Percentiles rank a stretch among this genome's conserved stretches.
Conservation (phyloP, 2,888 invertebrate genomes). For the Plagiodera versicolora region DNA sequence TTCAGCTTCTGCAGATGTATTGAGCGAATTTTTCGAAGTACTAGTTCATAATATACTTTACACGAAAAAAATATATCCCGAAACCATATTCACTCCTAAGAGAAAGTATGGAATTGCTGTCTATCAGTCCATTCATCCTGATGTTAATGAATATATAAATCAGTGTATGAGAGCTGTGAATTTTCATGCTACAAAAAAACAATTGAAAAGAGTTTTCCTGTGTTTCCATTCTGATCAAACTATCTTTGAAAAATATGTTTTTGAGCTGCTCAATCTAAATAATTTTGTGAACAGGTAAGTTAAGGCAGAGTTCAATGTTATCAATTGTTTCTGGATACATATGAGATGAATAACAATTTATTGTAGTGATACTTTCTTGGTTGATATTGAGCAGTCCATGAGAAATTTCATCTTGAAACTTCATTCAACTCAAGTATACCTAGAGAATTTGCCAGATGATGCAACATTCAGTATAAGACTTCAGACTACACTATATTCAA, state of each 20-base stretch:
- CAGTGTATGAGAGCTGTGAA: constrained; percentile 58
- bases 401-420: constrained; percentile 64
- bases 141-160: constrained; percentile 65
- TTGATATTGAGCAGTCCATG: constrained; percentile 64
- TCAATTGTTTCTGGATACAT: too few relatives aligned
- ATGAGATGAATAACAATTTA: neutral
- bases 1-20: constrained; percentile 54
- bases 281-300: constrained; percentile 31
- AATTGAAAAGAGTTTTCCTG: constrained; percentile 58
- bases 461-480: constrained; percentile 64
- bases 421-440: constrained; percentile 55
- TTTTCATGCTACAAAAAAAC: constrained; percentile 57
- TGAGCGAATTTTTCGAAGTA: constrained; percentile 68
- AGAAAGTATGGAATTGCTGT: constrained; percentile 66
- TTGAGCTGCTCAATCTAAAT: constrained; percentile 49
- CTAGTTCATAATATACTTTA: constrained; percentile 67
- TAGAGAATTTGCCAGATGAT: constrained; percentile 59
- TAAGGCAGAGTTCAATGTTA: neutral
- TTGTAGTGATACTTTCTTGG: constrained; percentile 62
- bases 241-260: constrained; percentile 56
- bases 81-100: constrained; percentile 63
- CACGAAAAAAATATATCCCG: constrained; percentile 64
- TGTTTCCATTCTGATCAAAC: constrained; percentile 54
- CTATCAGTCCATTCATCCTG: constrained; percentile 65
- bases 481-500: constrained; percentile 63